Evolutionary conservation across 1,140 invertebrate genomes (phyloP), one percentile per base, ranked within the genome.

Genomic region (Aphelenchoides besseyi): DNA sequence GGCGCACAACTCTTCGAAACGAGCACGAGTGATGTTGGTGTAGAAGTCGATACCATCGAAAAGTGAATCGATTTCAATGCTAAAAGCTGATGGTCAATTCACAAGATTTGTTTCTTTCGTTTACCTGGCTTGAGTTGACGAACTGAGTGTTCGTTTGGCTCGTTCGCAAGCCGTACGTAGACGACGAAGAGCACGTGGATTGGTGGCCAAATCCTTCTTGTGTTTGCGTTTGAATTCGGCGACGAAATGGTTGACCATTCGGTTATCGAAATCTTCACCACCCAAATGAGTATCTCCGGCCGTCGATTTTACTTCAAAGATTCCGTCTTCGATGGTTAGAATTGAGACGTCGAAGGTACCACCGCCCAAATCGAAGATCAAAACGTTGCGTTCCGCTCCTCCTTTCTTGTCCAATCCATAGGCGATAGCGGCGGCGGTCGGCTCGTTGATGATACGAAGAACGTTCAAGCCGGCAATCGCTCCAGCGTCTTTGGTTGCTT

Each of bases 311-410:
- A 97, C 94, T 87, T 97, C 94, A 79, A 89, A 89, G 84, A 97
- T 94, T 79, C 94, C 94, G 86, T 95, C 92, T 85, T 94, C 93
- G 85, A 97, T 95, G 71, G 92, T 94, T 71, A 97, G 87, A 81
- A 97, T 92, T 28, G 94, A 96, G 8, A 97, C 94, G 88, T 97
- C 94, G 85, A 97, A 97, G 76, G 95, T 97, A 82, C 95, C 95
- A 85, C 94, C 94, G 74, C 95, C 95, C 75, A 97, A 88, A 88
- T 97, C 95, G 86, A 95, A 97, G 75, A 89, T 88, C 0, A 89
- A 80, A 9, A 89, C 87, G 77, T 88, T 87, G 28, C 85, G 78
- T 74, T 87, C 87, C 35, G 75, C 79, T 23, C 91, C 92, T 0
- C 70, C 85, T 74, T 92, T 91, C 83, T 92, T 92, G 79, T 92